phyloP scores from a whole-genome alignment of 2,888 invertebrate species.

The Phlogophora meticulosa region DNA sequence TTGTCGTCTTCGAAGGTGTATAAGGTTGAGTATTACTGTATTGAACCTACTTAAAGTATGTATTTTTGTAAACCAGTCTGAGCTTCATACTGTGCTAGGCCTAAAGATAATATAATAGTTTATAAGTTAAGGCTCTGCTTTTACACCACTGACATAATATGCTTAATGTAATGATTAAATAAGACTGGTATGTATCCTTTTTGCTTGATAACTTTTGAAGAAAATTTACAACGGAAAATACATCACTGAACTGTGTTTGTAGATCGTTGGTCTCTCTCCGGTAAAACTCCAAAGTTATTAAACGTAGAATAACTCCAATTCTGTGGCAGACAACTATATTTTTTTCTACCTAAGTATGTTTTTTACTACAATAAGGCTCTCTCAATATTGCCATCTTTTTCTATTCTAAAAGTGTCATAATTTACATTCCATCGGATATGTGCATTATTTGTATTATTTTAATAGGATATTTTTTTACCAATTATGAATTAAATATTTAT shows the following conservation, averaged over 20 bases:
- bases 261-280: too few relatives aligned
- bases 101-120: conserved; percentile 41
- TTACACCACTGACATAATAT: conserved; percentile 48
- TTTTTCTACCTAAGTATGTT: neutral
- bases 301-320: neutral
- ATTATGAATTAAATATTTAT: conserved; percentile 31
- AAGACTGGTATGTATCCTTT: conserved; percentile 48
- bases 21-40: conserved; percentile 18
- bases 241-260: too few relatives aligned
- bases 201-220: conserved; percentile 16
- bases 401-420: conserved; percentile 25
- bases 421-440: conserved; percentile 41
- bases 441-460: conserved; percentile 44
- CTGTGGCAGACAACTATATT: neutral
- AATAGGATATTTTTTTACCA: conserved; percentile 26
- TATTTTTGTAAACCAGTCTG: conserved; percentile 34
- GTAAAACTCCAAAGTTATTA: too few relatives aligned
- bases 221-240: too few relatives aligned
- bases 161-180: conserved; percentile 33
- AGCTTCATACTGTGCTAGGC: conserved; percentile 44
- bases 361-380: conserved; percentile 35
- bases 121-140: conserved; percentile 30
- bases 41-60: conserved; percentile 2
- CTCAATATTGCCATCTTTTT: conserved; percentile 32
- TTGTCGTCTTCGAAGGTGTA: too few relatives aligned